Percentiles rank a stretch among this genome's conserved stretches.
Conservation (phyloP, 2,888 invertebrate species). For the Calliscelio sp. region DNA sequence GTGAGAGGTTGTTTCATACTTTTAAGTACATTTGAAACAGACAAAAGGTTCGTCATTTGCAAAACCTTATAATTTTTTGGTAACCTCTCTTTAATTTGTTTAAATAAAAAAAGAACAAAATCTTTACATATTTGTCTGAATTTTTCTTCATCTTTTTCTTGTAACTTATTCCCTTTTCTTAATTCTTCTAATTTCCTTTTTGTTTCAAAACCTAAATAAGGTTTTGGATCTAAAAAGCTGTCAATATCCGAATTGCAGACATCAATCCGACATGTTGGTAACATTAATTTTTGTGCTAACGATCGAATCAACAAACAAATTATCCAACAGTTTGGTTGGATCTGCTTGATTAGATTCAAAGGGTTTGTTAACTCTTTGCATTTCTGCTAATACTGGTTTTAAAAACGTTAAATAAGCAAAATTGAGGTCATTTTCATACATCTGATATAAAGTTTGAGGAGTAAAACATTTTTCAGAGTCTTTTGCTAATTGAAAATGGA, state of each 20-base stretch:
- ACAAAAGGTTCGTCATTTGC: not conserved
- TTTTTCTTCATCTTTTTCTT: not conserved
- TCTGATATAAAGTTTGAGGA: conserved; percentile 77
- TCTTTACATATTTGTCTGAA: not conserved
- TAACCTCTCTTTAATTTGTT: conserved; percentile 10
- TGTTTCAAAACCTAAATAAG: conserved; percentile 13
- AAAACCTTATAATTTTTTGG: not conserved
- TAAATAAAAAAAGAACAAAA: conserved; percentile 3
- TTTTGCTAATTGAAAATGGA: conserved; percentile 73
- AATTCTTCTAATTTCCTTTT: not conserved
- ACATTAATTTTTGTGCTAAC: conserved; percentile 13
- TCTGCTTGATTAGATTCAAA: conserved; percentile 61
- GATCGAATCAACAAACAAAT: conserved; percentile 32
- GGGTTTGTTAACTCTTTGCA: conserved; percentile 70
- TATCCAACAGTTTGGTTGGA: conserved; percentile 47
- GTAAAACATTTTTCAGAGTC: conserved; percentile 78
- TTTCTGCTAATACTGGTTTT: conserved; percentile 73
- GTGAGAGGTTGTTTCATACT: not conserved
- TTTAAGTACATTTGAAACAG: not conserved
- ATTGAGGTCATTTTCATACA: conserved; percentile 78
- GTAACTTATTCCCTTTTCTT: not conserved
- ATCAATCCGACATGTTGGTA: not conserved
- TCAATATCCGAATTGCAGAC: not conserved
- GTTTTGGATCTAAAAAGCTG: conserved; percentile 5
- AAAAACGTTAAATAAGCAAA: conserved; percentile 75